Evolutionary conservation across 2,888 invertebrate species (phyloP).

Genomic region (Chesias legatella): DNA sequence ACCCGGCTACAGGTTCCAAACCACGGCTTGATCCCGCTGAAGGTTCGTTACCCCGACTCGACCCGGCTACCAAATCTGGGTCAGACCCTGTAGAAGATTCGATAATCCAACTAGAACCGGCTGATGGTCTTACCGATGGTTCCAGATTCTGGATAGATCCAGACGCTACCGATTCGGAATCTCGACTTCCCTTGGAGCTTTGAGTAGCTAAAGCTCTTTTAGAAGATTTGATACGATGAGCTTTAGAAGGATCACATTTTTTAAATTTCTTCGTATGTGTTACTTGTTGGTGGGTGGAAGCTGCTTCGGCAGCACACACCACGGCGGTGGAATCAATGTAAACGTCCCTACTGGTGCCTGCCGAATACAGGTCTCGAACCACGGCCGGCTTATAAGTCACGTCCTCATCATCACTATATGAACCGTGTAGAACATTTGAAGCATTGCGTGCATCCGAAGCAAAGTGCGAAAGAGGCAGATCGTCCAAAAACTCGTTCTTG

Average conservation of each 20-base stretch:
- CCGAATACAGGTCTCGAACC: slow-evolving; percentile 2
- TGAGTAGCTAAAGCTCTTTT: not conserved
- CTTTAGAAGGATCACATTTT: slow-evolving; percentile 11
- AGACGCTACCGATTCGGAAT: not conserved
- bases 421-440: not conserved
- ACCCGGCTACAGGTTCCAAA: not conserved
- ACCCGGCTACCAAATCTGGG: too few relatives aligned
- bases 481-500: not conserved
- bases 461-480: not conserved
- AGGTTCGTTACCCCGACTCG: too few relatives aligned
- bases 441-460: not conserved
- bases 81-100: too few relatives aligned
- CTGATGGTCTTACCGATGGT: too few relatives aligned
- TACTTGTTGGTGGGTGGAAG: not conserved
- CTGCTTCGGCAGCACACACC: not conserved
- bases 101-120: too few relatives aligned
- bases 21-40: not conserved
- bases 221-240: slow-evolving; percentile 21
- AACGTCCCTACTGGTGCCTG: slow-evolving; percentile 8
- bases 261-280: slow-evolving; percentile 2
- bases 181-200: not conserved
- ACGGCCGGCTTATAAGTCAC: slow-evolving; percentile 1
- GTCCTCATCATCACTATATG: slow-evolving; percentile 4
- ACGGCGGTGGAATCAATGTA: not conserved
- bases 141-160: not conserved